These are phyloP conservation scores for Sinocyclocheilus grahami DNA, from an alignment of 2,113 vertebrate genomes.

Conservation along the genomic window DNA sequence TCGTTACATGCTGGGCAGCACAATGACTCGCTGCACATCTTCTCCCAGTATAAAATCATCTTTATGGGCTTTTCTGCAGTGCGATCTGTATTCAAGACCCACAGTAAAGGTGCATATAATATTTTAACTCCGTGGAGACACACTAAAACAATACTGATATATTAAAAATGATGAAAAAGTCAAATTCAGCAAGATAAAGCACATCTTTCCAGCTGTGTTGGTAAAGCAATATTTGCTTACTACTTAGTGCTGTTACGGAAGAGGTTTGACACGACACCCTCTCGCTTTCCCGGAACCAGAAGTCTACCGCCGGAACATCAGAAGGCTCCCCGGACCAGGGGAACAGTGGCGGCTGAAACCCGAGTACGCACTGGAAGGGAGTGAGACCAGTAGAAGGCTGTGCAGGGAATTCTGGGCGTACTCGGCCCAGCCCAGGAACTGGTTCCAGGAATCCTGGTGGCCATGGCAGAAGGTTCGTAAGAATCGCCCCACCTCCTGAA, in stretches of 20 bases:
- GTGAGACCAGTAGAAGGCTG: too few relatives aligned
- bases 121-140: not conserved
- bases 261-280: too few relatives aligned
- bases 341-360: too few relatives aligned
- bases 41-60: not conserved
- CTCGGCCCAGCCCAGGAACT: too few relatives aligned
- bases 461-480: too few relatives aligned
- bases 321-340: too few relatives aligned
- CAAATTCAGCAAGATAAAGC: not conserved
- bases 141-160: constrained; percentile 29
- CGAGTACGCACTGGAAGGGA: too few relatives aligned
- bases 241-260: not conserved
- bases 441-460: too few relatives aligned
- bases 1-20: constrained; percentile 48
- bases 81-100: constrained; percentile 21
- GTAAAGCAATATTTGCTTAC: not conserved
- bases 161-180: not conserved
- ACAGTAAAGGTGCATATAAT: constrained; percentile 29
- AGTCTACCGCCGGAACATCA: too few relatives aligned
- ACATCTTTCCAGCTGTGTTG: not conserved
- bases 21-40: constrained; percentile 22
- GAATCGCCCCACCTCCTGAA: too few relatives aligned
- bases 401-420: too few relatives aligned
- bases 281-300: too few relatives aligned
- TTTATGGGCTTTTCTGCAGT: not conserved